Evolutionary conservation across 2,888 invertebrate genomes (phyloP).

Genomic region (Bhutanitis thaidina): DNA sequence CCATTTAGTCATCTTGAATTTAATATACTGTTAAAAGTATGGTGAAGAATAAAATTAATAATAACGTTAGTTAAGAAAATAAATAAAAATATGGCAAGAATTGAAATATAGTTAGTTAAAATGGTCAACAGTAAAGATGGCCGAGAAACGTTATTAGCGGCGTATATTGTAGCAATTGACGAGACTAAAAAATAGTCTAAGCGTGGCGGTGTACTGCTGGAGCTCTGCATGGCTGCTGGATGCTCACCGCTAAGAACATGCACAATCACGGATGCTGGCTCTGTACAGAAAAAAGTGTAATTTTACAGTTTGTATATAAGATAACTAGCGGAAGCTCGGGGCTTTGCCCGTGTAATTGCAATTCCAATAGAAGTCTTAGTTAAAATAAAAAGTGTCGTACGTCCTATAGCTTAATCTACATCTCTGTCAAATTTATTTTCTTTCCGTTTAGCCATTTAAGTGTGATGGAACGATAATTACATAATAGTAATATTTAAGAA

Average conservation of each 20-base stretch:
- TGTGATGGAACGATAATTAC: too few relatives aligned
- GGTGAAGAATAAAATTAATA: conserved; percentile 9
- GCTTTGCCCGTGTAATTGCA: too few relatives aligned
- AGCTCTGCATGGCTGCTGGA: conserved; percentile 83
- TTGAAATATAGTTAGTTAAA: conserved; percentile 17
- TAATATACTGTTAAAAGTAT: not conserved
- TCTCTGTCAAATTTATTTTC: too few relatives aligned
- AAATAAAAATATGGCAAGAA: conserved; percentile 11
- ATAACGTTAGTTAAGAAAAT: conserved; percentile 1
- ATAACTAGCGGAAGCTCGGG: too few relatives aligned
- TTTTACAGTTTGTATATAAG: not conserved
- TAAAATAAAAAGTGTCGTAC: too few relatives aligned
- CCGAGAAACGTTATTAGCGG: conserved; percentile 36
- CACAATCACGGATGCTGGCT: conserved; percentile 90
- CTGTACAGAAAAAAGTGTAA: conserved; percentile 50
- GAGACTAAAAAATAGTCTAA: conserved; percentile 53
- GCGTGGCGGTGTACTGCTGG: conserved; percentile 56
- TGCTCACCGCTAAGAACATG: conserved; percentile 90
- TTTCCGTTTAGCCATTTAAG: too few relatives aligned
- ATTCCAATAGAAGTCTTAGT: too few relatives aligned
- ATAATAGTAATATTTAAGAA: too few relatives aligned
- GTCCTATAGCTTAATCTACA: too few relatives aligned
- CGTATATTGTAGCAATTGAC: conserved; percentile 47
- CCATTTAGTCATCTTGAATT: conserved; percentile 17
- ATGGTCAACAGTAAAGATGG: conserved; percentile 14